Conservation (phyloP, 2,888 invertebrate species). For the Drosophila algonquin region DNA sequence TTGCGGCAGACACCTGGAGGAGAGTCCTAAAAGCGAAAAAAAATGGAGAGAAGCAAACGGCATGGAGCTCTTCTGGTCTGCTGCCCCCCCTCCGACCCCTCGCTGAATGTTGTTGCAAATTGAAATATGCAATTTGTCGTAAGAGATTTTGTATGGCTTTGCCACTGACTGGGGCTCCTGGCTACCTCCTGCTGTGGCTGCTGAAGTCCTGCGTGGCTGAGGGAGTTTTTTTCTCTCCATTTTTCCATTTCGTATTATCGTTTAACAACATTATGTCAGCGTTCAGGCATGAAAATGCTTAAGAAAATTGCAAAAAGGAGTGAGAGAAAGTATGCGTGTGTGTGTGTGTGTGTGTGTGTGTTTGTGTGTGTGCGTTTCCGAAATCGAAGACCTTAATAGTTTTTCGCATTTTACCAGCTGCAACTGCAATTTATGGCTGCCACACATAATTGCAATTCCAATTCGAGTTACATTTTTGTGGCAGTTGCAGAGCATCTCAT, state of each 20-base stretch:
- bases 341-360: constrained; percentile 41
- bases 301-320: constrained; percentile 75
- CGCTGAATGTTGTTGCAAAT: constrained; percentile 71
- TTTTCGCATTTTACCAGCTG: constrained; percentile 32
- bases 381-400: constrained; percentile 67
- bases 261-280: constrained; percentile 81
- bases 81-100: not conserved
- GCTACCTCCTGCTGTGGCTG: constrained; percentile 10
- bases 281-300: constrained; percentile 82
- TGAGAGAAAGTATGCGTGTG: constrained; percentile 52
- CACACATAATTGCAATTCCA: constrained; percentile 71
- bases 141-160: constrained; percentile 74
- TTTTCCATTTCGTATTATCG: constrained; percentile 80
- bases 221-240: constrained; percentile 9
- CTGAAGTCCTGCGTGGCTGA: not conserved
- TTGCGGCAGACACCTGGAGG: constrained; percentile 66
- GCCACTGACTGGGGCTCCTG: constrained; percentile 37
- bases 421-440: constrained; percentile 53
- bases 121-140: constrained; percentile 80
- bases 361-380: constrained; percentile 47
- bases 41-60: not conserved
- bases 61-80: constrained; percentile 25
- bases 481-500: constrained; percentile 22
- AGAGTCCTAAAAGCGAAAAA: constrained; percentile 40
- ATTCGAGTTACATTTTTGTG: constrained; percentile 69